phyloP scores from a whole-genome alignment of 2,797 vertebrate genomes.

The Petrocephalus schoutedeni region DNA sequence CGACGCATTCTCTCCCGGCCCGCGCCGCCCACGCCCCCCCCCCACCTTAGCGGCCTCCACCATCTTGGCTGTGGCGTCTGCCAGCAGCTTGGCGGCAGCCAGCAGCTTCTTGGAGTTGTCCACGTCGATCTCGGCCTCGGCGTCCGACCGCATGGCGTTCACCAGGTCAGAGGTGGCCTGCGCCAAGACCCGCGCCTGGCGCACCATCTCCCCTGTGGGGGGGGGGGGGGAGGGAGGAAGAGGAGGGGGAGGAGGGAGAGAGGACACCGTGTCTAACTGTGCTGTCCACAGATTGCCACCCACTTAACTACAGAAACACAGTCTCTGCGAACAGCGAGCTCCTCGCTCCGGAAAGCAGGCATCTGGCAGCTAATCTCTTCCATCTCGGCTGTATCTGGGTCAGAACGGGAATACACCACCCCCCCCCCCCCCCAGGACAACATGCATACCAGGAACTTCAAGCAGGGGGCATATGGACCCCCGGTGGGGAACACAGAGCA shows the following conservation, averaged over 20 bases:
- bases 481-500: not conserved
- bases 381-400: not conserved
- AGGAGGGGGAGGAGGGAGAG: not conserved
- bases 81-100: slow-evolving; percentile 91
- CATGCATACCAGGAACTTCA: not conserved
- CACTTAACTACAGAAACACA: not conserved
- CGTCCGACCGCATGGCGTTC: slow-evolving; percentile 95
- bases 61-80: slow-evolving; percentile 96
- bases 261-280: not conserved
- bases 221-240: not conserved
- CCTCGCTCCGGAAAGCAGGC: not conserved
- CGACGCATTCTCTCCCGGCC: not conserved
- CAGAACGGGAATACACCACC: not conserved
- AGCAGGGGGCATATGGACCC: not conserved
- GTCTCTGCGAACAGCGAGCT: not conserved
- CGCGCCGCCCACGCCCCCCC: not conserved
- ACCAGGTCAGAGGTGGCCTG: slow-evolving; percentile 95
- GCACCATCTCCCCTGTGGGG: slow-evolving; percentile 88
- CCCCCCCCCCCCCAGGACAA: not conserved
- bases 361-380: slow-evolving; percentile 11
- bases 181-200: slow-evolving; percentile 91
- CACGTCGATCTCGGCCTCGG: slow-evolving; percentile 91
- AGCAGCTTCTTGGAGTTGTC: slow-evolving; percentile 97
- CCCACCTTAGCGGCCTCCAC: slow-evolving; percentile 95
- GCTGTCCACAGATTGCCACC: not conserved